These are phyloP conservation scores for Drosophila kepulauana DNA, from an alignment of 1,140 invertebrate genomes.

Conservation along the genomic window DNA sequence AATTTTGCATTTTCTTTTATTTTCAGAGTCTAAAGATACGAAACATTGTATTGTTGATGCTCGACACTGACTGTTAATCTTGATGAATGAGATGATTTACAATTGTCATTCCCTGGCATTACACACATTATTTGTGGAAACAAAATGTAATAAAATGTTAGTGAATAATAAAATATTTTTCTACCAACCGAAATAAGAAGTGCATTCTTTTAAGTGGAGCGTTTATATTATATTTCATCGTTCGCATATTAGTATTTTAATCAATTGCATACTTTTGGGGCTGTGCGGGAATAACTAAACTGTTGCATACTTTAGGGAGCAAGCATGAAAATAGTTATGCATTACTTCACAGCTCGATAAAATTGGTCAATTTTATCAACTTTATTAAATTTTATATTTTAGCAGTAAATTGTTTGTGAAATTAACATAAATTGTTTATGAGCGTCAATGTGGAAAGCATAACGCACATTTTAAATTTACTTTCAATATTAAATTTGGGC, in stretches of 20 bases:
- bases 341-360: no score
- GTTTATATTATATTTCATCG: no score
- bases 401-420: no score
- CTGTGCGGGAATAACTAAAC: background rate
- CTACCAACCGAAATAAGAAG: background rate
- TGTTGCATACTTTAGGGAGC: background rate
- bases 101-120: constrained; percentile 7
- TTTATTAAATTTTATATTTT: no score
- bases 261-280: constrained; percentile 12
- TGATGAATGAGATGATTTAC: constrained; percentile 1
- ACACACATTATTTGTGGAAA: constrained; percentile 5
- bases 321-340: no score
- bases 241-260: background rate
- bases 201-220: no score
- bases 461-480: constrained; percentile 7
- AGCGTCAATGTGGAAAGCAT: background rate
- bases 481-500: background rate
- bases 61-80: background rate
- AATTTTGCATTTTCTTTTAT: constrained; percentile 6
- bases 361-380: no score
- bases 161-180: background rate
- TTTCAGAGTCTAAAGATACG: constrained; percentile 17
- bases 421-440: no score
- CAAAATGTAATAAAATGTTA: background rate
- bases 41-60: background rate